Percentiles rank a stretch among this genome's conserved stretches.
Conservation (phyloP, 2,113 vertebrate genomes). For the Thamnophis sirtalis region DNA sequence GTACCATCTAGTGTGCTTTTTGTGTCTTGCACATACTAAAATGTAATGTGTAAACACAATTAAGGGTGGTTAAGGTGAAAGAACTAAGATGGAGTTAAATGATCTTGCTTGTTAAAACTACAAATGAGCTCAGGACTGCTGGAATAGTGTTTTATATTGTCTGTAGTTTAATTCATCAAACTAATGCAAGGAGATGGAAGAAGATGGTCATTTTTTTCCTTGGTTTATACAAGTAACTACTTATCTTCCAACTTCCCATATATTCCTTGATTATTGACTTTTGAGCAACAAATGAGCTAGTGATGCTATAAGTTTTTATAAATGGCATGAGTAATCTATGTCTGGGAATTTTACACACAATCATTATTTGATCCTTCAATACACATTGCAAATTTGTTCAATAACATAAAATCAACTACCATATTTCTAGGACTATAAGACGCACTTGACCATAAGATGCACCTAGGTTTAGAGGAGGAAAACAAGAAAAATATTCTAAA, state of each 20-base stretch:
- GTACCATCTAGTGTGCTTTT: conserved; percentile 35
- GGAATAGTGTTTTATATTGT: background rate
- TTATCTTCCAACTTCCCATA: background rate
- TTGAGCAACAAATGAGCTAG: background rate
- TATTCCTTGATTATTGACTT: background rate
- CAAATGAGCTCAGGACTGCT: background rate
- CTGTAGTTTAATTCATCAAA: background rate
- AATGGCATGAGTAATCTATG: background rate
- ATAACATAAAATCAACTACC: background rate
- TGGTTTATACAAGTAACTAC: background rate
- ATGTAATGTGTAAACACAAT: background rate
- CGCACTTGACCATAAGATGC: too few species aligned
- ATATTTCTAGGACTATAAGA: too few species aligned
- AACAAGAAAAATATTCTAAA: too few species aligned
- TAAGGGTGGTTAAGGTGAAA: background rate
- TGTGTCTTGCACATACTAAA: conserved; percentile 18
- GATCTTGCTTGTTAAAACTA: background rate
- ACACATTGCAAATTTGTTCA: background rate
- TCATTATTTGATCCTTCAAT: background rate
- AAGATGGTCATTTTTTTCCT: background rate
- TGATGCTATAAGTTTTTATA: background rate
- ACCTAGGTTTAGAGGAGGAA: too few species aligned
- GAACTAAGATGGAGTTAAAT: background rate
- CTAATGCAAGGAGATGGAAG: background rate
- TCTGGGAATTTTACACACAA: background rate